Conservation (phyloP, 2,888 invertebrate genomes). For the Habroteleia sp. region DNA sequence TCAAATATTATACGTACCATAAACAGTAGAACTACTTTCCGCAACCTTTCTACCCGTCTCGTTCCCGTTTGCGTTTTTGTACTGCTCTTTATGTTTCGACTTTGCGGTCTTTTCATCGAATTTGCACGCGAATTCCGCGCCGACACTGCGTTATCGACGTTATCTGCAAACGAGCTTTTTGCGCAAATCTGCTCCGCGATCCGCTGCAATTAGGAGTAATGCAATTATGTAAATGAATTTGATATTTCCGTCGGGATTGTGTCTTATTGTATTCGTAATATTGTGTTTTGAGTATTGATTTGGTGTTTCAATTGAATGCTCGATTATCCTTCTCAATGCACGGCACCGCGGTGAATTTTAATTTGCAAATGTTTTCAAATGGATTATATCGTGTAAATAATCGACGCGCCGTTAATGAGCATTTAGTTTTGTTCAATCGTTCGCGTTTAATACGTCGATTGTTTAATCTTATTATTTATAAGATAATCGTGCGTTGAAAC, state of each 20-base stretch:
- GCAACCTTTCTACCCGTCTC: no score
- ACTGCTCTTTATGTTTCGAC: slow-evolving; percentile 16
- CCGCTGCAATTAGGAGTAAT: slow-evolving; percentile 48
- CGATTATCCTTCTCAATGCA: slow-evolving; percentile 27
- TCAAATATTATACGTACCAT: no score
- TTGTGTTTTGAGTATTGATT: slow-evolving; percentile 44
- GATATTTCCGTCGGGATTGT: slow-evolving; percentile 50
- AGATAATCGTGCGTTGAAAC: slow-evolving; percentile 9
- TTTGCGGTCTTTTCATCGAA: slow-evolving; percentile 32
- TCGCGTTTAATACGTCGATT: slow-evolving; percentile 23
- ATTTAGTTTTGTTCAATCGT: slow-evolving; percentile 25
- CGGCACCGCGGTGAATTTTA: slow-evolving; percentile 33
- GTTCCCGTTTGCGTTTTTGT: neutral
- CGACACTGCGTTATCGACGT: slow-evolving; percentile 42
- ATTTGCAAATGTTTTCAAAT: slow-evolving; percentile 49
- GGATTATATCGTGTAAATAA: slow-evolving; percentile 51
- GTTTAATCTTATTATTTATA: slow-evolving; percentile 40
- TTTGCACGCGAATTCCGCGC: slow-evolving; percentile 23
- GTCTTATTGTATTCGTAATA: slow-evolving; percentile 45
- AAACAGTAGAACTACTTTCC: no score
- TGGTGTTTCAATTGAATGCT: slow-evolving; percentile 50
- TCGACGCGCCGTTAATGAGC: slow-evolving; percentile 23
- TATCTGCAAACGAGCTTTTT: slow-evolving; percentile 44
- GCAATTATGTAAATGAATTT: slow-evolving; percentile 56
- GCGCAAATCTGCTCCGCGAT: slow-evolving; percentile 35